A percentile compares a stretch with the other conserved stretches of the same genome.
These are phyloP conservation scores for Hypercompe scribonia DNA, from an alignment of 2,888 invertebrate species.

Conservation along the genomic window DNA sequence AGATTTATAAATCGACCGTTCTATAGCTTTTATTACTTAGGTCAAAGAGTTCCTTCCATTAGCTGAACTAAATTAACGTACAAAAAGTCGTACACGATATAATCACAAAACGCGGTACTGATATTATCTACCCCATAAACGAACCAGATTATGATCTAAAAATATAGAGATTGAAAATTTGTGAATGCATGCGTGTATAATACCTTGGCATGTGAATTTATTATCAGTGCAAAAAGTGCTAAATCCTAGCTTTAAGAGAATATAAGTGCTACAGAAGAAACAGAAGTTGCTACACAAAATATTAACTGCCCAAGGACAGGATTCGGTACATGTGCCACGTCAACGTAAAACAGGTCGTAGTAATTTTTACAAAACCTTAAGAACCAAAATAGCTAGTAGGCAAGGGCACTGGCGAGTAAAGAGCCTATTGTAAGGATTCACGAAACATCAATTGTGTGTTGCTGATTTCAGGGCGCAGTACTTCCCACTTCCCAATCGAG, in stretches of 20 bases:
- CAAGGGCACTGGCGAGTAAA: neutral
- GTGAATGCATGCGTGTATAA: constrained; percentile 11
- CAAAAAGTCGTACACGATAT: constrained; percentile 28
- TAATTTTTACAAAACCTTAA: neutral
- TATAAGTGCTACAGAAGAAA: neutral
- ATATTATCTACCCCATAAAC: constrained; percentile 34
- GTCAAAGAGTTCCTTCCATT: constrained; percentile 33
- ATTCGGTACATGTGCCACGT: neutral
- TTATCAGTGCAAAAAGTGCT: constrained; percentile 1
- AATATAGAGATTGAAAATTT: constrained; percentile 12
- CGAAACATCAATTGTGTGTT: neutral
- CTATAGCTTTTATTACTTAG: constrained; percentile 25
- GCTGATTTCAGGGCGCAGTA: too few species aligned
- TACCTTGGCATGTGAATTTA: neutral
- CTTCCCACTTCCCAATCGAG: neutral
- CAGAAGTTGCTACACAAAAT: neutral
- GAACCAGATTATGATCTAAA: constrained; percentile 20
- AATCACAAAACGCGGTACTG: constrained; percentile 22
- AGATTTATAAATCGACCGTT: constrained; percentile 17
- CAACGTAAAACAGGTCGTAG: neutral
- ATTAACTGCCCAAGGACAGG: neutral
- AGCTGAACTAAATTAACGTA: constrained; percentile 21
- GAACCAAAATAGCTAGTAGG: neutral
- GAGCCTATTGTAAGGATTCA: neutral
- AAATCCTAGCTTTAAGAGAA: neutral